Conservation (phyloP, 2,797 vertebrate species). For the Botia kubotai region DNA sequence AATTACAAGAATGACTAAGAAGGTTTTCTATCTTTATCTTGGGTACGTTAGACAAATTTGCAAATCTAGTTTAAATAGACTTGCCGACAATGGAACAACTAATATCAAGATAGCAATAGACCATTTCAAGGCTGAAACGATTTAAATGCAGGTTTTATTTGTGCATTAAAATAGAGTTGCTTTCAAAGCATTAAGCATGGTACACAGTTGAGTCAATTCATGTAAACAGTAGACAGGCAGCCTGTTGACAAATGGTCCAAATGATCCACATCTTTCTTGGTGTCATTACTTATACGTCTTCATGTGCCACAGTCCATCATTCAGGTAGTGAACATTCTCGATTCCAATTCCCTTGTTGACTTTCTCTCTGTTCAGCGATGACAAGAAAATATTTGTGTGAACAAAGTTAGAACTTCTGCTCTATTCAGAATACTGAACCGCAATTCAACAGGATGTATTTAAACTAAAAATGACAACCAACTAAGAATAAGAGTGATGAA, state of each 20-base stretch:
- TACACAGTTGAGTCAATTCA: slow-evolving; percentile 68
- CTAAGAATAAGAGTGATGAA: too few relatives aligned
- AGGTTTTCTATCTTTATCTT: neutral
- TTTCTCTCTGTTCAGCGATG: slow-evolving; percentile 84
- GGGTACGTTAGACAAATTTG: neutral
- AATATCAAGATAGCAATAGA: slow-evolving; percentile 18
- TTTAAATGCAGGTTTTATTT: slow-evolving; percentile 76
- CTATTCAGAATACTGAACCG: neutral
- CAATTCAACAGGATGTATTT: neutral
- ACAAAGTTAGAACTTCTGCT: neutral
- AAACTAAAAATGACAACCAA: too few relatives aligned
- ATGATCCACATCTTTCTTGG: slow-evolving; percentile 43
- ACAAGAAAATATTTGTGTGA: slow-evolving; percentile 15
- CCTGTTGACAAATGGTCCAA: slow-evolving; percentile 59
- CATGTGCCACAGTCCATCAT: slow-evolving; percentile 99
- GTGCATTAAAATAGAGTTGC: slow-evolving; percentile 64
- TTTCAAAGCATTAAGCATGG: slow-evolving; percentile 69
- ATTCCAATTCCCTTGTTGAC: slow-evolving; percentile 99
- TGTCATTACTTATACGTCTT: slow-evolving; percentile 93
- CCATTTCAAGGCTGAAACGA: slow-evolving; percentile 34
- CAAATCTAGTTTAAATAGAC: neutral
- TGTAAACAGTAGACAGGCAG: slow-evolving; percentile 73
- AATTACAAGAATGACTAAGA: too few relatives aligned
- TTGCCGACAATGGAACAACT: neutral
- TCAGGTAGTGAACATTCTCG: slow-evolving; percentile 98